Conservation (phyloP, 2,113 vertebrate genomes). For the Syrmaticus mikado region DNA sequence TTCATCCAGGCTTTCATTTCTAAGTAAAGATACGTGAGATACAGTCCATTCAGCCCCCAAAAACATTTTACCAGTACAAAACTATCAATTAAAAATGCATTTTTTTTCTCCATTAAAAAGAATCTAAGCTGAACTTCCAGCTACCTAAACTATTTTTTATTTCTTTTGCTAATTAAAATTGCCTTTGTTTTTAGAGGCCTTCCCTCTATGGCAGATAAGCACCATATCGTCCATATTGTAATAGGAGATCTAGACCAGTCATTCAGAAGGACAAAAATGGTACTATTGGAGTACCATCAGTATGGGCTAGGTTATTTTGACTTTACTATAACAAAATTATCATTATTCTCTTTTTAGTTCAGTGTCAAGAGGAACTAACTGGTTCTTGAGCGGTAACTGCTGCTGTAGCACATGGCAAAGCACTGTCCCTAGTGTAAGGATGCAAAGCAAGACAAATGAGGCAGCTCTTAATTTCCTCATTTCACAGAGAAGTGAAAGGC, state of each 20-base stretch:
- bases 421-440: background rate
- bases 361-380: slow-evolving; percentile 15
- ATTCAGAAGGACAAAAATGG: slow-evolving; percentile 22
- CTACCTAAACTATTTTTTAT: background rate
- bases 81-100: background rate
- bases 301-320: background rate
- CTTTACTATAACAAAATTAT: background rate
- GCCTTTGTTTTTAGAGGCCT: background rate
- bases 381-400: background rate
- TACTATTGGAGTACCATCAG: background rate
- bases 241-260: background rate
- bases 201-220: background rate
- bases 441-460: background rate
- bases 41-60: background rate
- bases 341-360: background rate
- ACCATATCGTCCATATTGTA: background rate
- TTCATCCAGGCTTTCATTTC: background rate
- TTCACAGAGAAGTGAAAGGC: background rate
- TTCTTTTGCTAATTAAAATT: background rate
- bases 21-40: background rate
- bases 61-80: background rate
- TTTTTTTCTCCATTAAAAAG: background rate
- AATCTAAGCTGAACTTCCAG: background rate
- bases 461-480: background rate
- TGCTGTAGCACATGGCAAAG: background rate